These are phyloP conservation scores for Caenorhabditis latens DNA, from an alignment of 1,140 invertebrate species.

Conservation along the genomic window DNA sequence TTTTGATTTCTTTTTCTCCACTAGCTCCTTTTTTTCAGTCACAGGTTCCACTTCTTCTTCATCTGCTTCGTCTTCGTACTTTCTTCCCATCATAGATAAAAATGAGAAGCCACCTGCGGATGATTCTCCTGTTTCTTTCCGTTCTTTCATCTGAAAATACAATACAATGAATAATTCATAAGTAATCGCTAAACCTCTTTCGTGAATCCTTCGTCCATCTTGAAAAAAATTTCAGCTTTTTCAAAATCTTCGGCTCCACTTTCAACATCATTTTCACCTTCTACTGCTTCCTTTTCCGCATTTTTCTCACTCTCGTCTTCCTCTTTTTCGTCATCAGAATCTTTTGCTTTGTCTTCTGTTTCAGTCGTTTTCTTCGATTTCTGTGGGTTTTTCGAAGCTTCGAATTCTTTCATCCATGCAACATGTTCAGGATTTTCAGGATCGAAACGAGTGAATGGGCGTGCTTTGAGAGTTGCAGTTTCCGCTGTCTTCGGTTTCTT, in stretches of 20 bases:
- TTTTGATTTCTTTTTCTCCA: constrained; percentile 30
- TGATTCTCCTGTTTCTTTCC: constrained; percentile 23
- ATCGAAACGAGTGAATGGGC: constrained; percentile 60
- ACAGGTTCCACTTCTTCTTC: neutral
- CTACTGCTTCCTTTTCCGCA: neutral
- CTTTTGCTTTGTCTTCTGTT: neutral
- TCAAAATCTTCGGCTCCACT: neutral
- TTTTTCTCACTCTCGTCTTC: neutral
- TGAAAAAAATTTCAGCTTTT: constrained; percentile 50
- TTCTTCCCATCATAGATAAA: constrained; percentile 61
- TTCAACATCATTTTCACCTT: neutral
- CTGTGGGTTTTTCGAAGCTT: constrained; percentile 18
- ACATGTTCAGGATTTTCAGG: constrained; percentile 57
- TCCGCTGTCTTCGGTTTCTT: constrained; percentile 37
- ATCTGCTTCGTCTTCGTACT: neutral
- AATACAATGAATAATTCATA: neutral
- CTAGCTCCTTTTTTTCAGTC: neutral
- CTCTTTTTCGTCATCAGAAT: neutral
- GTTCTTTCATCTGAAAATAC: constrained; percentile 40
- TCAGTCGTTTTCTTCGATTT: neutral
- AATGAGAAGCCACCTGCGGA: constrained; percentile 46
- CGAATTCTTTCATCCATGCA: constrained; percentile 54
- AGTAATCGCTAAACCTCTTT: constrained; percentile 39
- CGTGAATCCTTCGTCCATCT: constrained; percentile 54
- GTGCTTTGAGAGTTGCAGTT: neutral